Evolutionary conservation across 2,797 vertebrate genomes (phyloP), one percentile per base, ranked within the genome.

Genomic region (Cuniculus paca): DNA sequence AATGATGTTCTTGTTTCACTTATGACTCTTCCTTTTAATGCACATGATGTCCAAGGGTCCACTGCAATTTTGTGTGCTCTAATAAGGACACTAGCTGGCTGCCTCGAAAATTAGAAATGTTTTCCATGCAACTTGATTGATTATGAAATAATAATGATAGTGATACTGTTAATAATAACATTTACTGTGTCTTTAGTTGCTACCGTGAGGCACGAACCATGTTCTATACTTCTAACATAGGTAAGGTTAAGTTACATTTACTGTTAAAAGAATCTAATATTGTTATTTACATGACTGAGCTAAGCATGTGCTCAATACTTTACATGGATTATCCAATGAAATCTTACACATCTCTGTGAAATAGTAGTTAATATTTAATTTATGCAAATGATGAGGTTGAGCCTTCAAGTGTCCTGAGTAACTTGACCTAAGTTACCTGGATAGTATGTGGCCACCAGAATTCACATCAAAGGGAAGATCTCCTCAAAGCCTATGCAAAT

Each of bases 91-190:
- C 45, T n/a, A 88, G 28, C 20, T 80, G 20, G 74, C 78, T 17
- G 39, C 2, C 74, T 28, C 13, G 92, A 95, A 97, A 77, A 45
- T 52, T 58, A 63, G 72, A 82, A 90, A 72, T 48, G 2, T 82
- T 80, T 88, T 86, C 56, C 79, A 48, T 36, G 19, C 65, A 91
- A 93, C 13, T 89, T 68, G 48, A 50, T 85, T 90, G n/a, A 70
- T 5, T 84, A 26, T 58, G 34, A 11, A 90, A 80, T 78, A 92
- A 77, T 56, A 80, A 50, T 58, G 22, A 91, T 36, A 58, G n/a
- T n/a, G 5, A 56, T 70, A n/a, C 31, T 54, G 50, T 22, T 48
- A 20, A 68, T 60, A 88, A 34, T 80, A 72, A 68, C 26, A 28
- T 84, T 34, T 70, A 28, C 39, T 86, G 8, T n/a, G 60, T 63